Evolutionary conservation across 2,113 vertebrate genomes (phyloP), one percentile per base, ranked within the genome.

Genomic region (Podocnemis expansa): DNA sequence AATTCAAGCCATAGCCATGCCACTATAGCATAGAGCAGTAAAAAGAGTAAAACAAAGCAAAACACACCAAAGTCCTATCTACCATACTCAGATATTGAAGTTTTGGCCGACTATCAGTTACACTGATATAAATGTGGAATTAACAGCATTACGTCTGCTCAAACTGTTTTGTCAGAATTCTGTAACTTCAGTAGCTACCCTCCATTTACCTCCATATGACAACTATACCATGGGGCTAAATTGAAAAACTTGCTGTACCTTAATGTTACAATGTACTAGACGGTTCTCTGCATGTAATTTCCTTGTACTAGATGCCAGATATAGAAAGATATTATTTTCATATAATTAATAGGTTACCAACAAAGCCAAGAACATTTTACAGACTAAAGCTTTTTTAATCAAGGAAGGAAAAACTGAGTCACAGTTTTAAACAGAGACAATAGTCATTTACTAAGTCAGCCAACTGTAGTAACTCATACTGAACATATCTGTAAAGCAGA

Each of bases 1-100:
- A 29, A 63, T 24, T 88, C 76, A 91, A 78, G 91, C n/a, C 22
- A 41, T 89, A 91, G 92, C 88, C 87, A 83, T 55, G 49, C 80
- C 8, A 1, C 49, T 10, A 2, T 73, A 63, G 29, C 14, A 17
- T 3, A 88, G 89, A 86, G 17, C 38, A 84, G 34, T 43, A 25
- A 73, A 81, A 94, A 84, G 22, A 75, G 60, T 43, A 83, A 47
- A 83, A 47, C 47, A 47, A 47, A 47, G 47, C 47, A 47, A 47
- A 83, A 88, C 54, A n/a, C 34, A 17, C 41, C 43, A 0, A 70
- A 60, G 21, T 51, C 43, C 38, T 76, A 19, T 0, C 0, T 73
- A 29, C 56, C 92, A 13, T 49, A 27, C 0, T 1, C 73, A 85
- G 49, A 0, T 88, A 70, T 12, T 5, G 3, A 83, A 90, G 83